phyloP scores from a whole-genome alignment of 2,113 vertebrate genomes.

The Aplodontia rufa region DNA sequence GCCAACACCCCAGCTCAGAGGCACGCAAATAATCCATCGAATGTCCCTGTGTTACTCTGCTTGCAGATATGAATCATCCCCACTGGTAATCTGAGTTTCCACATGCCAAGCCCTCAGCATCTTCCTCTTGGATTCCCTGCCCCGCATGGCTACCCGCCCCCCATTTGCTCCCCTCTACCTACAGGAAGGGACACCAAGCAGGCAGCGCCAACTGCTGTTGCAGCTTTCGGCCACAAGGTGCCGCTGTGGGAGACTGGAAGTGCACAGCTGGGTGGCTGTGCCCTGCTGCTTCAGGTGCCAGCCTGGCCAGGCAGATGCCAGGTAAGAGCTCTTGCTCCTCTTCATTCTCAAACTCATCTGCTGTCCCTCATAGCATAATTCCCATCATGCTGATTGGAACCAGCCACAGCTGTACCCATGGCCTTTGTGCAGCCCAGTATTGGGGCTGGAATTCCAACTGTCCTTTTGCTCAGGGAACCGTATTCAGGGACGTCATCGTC shows the following conservation, averaged over 20 bases:
- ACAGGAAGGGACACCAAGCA: neutral
- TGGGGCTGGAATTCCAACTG: neutral
- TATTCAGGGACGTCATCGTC: neutral
- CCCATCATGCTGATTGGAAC: neutral
- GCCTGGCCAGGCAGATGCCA: no score
- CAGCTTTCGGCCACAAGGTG: neutral
- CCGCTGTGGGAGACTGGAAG: neutral
- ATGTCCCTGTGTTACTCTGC: neutral
- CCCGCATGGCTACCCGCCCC: neutral
- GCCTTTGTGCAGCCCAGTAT: no score
- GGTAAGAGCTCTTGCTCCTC: neutral
- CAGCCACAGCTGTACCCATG: neutral
- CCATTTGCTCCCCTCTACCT: slow-evolving; percentile 50
- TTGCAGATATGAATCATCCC: neutral
- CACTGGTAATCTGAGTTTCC: neutral
- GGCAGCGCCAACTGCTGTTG: neutral
- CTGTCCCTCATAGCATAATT: neutral
- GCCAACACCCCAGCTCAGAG: rapidly evolving
- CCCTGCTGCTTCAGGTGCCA: neutral
- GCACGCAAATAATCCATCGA: neutral
- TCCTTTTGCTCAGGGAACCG: neutral
- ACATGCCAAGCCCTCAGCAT: neutral
- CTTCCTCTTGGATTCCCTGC: neutral
- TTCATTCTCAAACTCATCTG: neutral
- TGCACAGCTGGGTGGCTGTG: neutral